Conservation (phyloP, 2,113 vertebrate species). For the Podarcis muralis region DNA sequence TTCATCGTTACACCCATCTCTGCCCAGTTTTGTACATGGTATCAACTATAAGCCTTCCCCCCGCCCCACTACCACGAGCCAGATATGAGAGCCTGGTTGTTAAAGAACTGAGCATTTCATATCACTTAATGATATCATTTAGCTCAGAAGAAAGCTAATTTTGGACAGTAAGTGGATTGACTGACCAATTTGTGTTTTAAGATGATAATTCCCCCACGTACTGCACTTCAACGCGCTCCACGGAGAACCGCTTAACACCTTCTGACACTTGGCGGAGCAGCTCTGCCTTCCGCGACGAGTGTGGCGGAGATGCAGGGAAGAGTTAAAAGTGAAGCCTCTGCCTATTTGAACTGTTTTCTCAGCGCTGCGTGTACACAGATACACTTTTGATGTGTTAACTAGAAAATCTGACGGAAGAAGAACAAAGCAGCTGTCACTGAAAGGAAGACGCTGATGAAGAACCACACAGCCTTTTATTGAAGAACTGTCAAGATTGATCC, state of each 20-base stretch:
- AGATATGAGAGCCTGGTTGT: constrained; percentile 18
- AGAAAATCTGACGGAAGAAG: constrained; percentile 89
- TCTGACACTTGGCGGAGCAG: constrained; percentile 58
- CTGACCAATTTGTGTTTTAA: constrained; percentile 63
- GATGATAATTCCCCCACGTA: constrained; percentile 44
- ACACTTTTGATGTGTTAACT: constrained; percentile 94
- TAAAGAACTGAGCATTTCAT: constrained; percentile 63
- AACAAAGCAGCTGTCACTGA: constrained; percentile 93
- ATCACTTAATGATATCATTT: constrained; percentile 57
- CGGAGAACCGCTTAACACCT: constrained; percentile 70
- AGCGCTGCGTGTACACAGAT: constrained; percentile 81
- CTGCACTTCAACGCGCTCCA: constrained; percentile 53
- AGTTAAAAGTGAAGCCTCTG: constrained; percentile 83
- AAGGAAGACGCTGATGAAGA: constrained; percentile 88
- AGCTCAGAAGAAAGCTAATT: constrained; percentile 56
- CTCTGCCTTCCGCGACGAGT: constrained; percentile 73
- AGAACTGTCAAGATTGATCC: constrained; percentile 87
- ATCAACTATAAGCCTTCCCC: constrained; percentile 47
- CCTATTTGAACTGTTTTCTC: constrained; percentile 86
- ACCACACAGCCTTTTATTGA: constrained; percentile 89
- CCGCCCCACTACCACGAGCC: constrained; percentile 15
- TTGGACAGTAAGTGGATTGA: constrained; percentile 48
- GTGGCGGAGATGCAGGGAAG: constrained; percentile 75
- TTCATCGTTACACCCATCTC: constrained; percentile 34
- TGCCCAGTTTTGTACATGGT: constrained; percentile 52